Base-by-base conservation (phyloP, 2,113 vertebrate genomes). In the Aphelocoma coerulescens region DNA sequence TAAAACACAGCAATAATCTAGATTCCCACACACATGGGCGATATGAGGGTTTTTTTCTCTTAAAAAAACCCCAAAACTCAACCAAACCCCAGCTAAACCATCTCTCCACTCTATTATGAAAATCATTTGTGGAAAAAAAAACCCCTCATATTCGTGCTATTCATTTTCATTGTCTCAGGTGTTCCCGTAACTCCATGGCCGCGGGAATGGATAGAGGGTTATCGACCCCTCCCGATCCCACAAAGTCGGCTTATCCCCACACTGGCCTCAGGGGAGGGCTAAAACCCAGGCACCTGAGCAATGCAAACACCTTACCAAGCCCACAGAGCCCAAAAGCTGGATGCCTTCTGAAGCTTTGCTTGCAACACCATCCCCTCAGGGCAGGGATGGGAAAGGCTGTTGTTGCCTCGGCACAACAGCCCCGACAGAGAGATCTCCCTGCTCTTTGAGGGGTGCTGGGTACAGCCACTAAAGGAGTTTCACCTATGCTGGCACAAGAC, bases 381-480 rank as follows among this genome's bases (percentile, higher is more conserved):
- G 62, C 55, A 82, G 55, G 52, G 8, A 20, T 26, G 52, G 14
- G 37, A 33, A 55, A 91, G 20, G 41, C 37, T 28, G 20, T 14
- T 41, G 4, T 26, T 41, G 22, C 58, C 17, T 28, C 3, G 0
- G 13, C 79, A 28, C 30, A 68, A 28, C 30, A 68, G 52, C 20
- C 19, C 9, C 16, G 41, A 46, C 26, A 8, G 39, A 26, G 37
- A 43, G 4, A 43, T 43, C 0, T 0, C 16, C 8, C 39, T 30
- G 49, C 6, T 61, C 49, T 5, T 37, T n/a, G 9, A 7, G 20
- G 18, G 6, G 7, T 59, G 58, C 43, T 58, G 37, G 37, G 19
- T 37, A 49, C 23, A 30, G 66, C 10, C 32, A 16, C 26, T 30
- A 5, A 33, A 0, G 1, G 10, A 32, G 7, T 12, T n/a, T 67